These are phyloP conservation scores for Anastrepha obliqua DNA, from an alignment of 1,140 invertebrate genomes.

Conservation along the genomic window DNA sequence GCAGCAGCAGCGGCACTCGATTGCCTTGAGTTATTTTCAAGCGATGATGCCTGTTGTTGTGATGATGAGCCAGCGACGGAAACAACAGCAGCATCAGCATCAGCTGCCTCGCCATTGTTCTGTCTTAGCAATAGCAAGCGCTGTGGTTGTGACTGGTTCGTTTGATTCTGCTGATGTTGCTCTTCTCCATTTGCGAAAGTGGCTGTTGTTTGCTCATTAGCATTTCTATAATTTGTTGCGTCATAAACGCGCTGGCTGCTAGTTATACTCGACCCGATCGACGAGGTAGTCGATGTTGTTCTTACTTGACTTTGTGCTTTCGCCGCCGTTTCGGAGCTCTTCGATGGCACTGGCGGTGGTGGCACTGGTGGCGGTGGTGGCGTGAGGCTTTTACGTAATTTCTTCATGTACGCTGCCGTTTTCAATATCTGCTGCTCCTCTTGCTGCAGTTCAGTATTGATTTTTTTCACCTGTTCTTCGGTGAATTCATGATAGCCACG, in stretches of 20 bases:
- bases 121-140: constrained; percentile 14
- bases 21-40: constrained; percentile 71
- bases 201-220: constrained; percentile 56
- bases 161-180: constrained; percentile 43
- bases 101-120: neutral
- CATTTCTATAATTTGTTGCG: constrained; percentile 67
- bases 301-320: constrained; percentile 63
- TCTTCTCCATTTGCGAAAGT: constrained; percentile 40
- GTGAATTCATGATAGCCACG: constrained; percentile 77
- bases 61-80: constrained; percentile 28
- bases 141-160: constrained; percentile 50
- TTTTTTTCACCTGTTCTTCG: constrained; percentile 64
- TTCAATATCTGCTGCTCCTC: constrained; percentile 69
- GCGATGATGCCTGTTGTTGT: constrained; percentile 64
- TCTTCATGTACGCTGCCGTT: constrained; percentile 69
- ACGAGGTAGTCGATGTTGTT: constrained; percentile 29
- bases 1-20: constrained; percentile 58
- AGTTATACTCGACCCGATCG: constrained; percentile 54
- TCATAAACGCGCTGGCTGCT: constrained; percentile 58
- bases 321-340: constrained; percentile 68
- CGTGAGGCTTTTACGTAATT: constrained; percentile 72
- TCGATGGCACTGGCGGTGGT: constrained; percentile 69
- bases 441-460: constrained; percentile 64
- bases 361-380: constrained; percentile 63
- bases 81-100: constrained; percentile 16